Percentiles rank a stretch among this genome's conserved stretches.
Conservation (phyloP, 2,888 invertebrate species). For the Coelopa pilipes region DNA sequence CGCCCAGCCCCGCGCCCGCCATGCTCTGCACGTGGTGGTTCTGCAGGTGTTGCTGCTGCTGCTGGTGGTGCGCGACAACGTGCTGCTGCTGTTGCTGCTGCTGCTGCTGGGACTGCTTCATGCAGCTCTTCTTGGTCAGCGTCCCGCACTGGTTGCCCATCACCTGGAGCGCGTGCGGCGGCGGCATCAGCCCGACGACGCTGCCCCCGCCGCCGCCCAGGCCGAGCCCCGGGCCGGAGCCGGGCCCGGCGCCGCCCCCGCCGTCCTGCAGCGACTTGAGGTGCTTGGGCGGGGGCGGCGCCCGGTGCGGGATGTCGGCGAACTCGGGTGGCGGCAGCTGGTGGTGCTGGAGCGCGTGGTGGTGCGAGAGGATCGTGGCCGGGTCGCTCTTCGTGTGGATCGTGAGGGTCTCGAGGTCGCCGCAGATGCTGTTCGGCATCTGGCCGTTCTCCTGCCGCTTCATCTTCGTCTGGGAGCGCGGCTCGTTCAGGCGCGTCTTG, state of each 20-base stretch:
- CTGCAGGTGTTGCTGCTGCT: slow-evolving; percentile 58
- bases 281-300: slow-evolving; percentile 80
- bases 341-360: slow-evolving; percentile 80
- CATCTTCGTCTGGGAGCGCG: slow-evolving; percentile 71
- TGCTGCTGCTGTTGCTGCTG: slow-evolving; percentile 54
- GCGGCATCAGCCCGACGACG: slow-evolving; percentile 72
- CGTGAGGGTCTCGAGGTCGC: slow-evolving; percentile 77
- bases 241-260: slow-evolving; percentile 67
- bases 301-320: slow-evolving; percentile 81
- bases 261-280: slow-evolving; percentile 68
- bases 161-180: slow-evolving; percentile 82
- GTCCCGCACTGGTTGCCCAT: slow-evolving; percentile 78
- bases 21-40: slow-evolving; percentile 67
- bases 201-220: slow-evolving; percentile 67
- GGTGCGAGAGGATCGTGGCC: slow-evolving; percentile 78
- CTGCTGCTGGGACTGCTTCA: slow-evolving; percentile 63
- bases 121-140: slow-evolving; percentile 78
- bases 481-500: slow-evolving; percentile 79
- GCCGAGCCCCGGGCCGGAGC: slow-evolving; percentile 69
- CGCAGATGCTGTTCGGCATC: slow-evolving; percentile 89
- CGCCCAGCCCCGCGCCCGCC: slow-evolving; percentile 75
- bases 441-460: slow-evolving; percentile 85
- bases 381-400: slow-evolving; percentile 75
- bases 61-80: slow-evolving; percentile 49
- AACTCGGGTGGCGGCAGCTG: slow-evolving; percentile 88